Conservation (phyloP, 2,797 vertebrate genomes). For the Falco peregrinus region DNA sequence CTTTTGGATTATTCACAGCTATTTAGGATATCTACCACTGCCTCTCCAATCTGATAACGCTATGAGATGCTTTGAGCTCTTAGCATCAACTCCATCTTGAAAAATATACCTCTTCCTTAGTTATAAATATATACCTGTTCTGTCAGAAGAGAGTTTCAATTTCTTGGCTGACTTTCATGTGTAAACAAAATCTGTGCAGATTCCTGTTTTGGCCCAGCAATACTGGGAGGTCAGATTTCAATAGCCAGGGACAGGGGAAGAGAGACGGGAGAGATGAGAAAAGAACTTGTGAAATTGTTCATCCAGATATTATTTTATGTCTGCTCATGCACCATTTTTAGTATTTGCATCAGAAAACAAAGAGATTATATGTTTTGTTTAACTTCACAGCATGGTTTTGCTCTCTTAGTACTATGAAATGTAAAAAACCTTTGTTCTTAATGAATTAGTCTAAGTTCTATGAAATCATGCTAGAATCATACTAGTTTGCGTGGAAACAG, state of each 20-base stretch:
- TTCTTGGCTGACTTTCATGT: background rate
- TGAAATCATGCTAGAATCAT: slow-evolving; percentile 1
- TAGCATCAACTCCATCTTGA: background rate
- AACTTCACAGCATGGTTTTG: slow-evolving; percentile 8
- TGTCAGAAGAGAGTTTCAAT: background rate
- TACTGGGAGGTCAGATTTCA: background rate
- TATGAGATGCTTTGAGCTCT: background rate
- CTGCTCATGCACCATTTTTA: background rate
- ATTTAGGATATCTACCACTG: background rate
- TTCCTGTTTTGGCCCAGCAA: background rate
- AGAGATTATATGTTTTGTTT: slow-evolving; percentile 24
- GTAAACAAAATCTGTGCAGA: background rate
- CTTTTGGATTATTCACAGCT: background rate
- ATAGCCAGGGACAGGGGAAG: background rate
- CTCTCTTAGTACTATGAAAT: background rate
- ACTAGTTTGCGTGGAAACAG: background rate
- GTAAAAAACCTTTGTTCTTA: slow-evolving; percentile 19
- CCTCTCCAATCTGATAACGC: background rate
- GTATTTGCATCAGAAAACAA: slow-evolving; percentile 9
- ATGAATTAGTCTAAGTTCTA: background rate
- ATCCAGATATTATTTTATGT: background rate
- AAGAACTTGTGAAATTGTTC: background rate
- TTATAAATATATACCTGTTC: background rate
- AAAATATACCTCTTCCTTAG: background rate
- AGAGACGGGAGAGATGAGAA: no score